Evolutionary conservation across 2,113 vertebrate genomes (phyloP), one percentile per base, ranked within the genome.

Genomic region (Grus americana): DNA sequence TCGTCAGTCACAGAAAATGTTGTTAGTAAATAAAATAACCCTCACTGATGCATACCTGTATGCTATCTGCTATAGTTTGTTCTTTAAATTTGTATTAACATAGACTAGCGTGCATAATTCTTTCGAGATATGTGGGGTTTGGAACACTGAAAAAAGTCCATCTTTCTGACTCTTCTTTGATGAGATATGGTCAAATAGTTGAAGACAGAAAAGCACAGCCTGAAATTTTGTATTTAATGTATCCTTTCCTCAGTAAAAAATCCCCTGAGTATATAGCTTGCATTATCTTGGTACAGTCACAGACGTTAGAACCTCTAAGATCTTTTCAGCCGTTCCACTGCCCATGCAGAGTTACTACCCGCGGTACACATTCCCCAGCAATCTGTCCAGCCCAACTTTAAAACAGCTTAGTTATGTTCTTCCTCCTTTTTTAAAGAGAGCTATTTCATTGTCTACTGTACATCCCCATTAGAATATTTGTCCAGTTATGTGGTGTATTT

Each of bases 51-150:
- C 15, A 24, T 32, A n/a, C 30, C 30, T 68, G 5, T 63, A 55
- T 61, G 46, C 30, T 86, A 61, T 19, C 16, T 81, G 54, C 38
- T 18, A 32, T n/a, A 88, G 79, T 22, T 81, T 14, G 11, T 80
- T 91, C 71, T 93, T 91, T 72, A 96, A 61, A 90, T 79, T 96
- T 94, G n/a, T 84, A 92, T 91, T 90, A 79, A 74, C 20, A 50
- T 75, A 82, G 93, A 82, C 78, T 66, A 57, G 21, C 42, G 12
- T 59, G 40, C 70, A 89, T 93, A 95, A 75, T 88, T 93, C 38
- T 96, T 86, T 90, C 30, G 75, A 85, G 73, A 62, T 30, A 91
- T 26, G 30, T 79, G 63, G 57, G 74, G 38, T 65, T 95, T 78
- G 38, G 20, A 84, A 67, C 42, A n/a, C 65, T 67, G 40, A 46